Percentiles rank a stretch among this genome's conserved stretches.
Conservation (phyloP, 2,888 invertebrate genomes). For the Tetheella fluctuosa region DNA sequence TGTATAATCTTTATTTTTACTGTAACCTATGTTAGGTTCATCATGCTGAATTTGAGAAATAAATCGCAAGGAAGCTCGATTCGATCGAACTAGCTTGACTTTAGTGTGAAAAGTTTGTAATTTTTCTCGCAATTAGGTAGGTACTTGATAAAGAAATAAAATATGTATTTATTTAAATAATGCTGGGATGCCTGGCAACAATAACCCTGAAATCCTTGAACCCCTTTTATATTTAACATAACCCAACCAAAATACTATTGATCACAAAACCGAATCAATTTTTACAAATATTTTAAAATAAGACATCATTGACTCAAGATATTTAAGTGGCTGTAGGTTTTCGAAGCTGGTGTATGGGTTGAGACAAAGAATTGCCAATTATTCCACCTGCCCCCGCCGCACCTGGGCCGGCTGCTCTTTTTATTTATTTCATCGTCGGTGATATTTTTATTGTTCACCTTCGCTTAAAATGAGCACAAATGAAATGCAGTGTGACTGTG, state of each 20-base stretch:
- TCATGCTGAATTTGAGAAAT: no score
- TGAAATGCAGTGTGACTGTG: slow-evolving; percentile 53
- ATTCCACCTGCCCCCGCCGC: slow-evolving; percentile 81
- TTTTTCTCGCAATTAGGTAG: no score
- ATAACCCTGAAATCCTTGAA: no score
- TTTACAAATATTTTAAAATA: slow-evolving; percentile 49
- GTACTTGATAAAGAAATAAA: no score
- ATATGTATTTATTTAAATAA: no score
- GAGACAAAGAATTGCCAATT: slow-evolving; percentile 84
- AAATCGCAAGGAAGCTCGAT: no score
- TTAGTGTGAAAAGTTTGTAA: no score
- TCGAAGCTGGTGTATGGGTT: slow-evolving; percentile 62
- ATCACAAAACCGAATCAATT: neutral
- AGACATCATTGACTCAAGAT: slow-evolving; percentile 60
- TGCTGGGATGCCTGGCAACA: neutral
- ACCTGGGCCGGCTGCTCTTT: slow-evolving; percentile 80
- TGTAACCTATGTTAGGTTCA: no score
- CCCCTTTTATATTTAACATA: neutral
- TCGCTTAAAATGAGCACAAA: slow-evolving; percentile 40
- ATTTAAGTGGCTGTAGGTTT: slow-evolving; percentile 67
- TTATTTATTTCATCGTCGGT: slow-evolving; percentile 81
- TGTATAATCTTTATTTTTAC: no score
- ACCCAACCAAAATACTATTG: neutral
- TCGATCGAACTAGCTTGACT: no score
- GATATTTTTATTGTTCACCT: slow-evolving; percentile 82